Percentiles rank a stretch among this genome's conserved stretches.
phyloP scores from a whole-genome alignment of 2,888 invertebrate genomes.

The Willowsia nigromaculata region DNA sequence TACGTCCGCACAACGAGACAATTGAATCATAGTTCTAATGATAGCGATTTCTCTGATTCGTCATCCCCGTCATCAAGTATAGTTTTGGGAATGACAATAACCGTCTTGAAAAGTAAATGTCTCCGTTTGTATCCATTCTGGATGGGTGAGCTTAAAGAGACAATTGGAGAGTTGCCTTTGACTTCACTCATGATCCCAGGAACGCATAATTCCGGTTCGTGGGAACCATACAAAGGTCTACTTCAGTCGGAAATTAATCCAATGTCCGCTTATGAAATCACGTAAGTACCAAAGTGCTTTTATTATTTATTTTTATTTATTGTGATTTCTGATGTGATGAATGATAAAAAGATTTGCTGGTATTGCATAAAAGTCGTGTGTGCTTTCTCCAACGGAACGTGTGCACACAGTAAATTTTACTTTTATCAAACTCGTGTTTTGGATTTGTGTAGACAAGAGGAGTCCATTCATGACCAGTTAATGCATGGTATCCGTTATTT shows the following conservation, averaged over 20 bases:
- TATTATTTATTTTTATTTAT: not conserved
- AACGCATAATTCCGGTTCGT: slow-evolving; percentile 85
- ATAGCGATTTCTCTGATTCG: not conserved
- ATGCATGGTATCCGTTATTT: slow-evolving; percentile 91
- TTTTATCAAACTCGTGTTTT: not conserved
- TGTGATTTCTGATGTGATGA: slow-evolving; percentile 29
- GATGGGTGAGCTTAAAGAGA: slow-evolving; percentile 74
- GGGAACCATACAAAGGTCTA: slow-evolving; percentile 74
- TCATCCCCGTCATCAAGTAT: not conserved
- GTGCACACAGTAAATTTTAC: not conserved
- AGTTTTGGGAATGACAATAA: not conserved
- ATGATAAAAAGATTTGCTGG: slow-evolving; percentile 13
- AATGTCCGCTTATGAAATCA: slow-evolving; percentile 61
- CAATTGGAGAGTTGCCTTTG: slow-evolving; percentile 83
- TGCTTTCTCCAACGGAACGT: not conserved
- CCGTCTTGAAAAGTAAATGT: slow-evolving; percentile 82
- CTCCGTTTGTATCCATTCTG: slow-evolving; percentile 83
- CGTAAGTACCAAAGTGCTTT: slow-evolving; percentile 38
- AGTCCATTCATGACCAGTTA: slow-evolving; percentile 90
- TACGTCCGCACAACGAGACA: slow-evolving; percentile 14
- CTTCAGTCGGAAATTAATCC: slow-evolving; percentile 64
- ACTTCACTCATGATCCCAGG: slow-evolving; percentile 86
- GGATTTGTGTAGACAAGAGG: slow-evolving; percentile 84
- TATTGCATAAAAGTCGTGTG: slow-evolving; percentile 24
- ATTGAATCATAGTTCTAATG: slow-evolving; percentile 6